phyloP scores from a whole-genome alignment of 2,888 invertebrate genomes.

The Cheilosia vulpina region DNA sequence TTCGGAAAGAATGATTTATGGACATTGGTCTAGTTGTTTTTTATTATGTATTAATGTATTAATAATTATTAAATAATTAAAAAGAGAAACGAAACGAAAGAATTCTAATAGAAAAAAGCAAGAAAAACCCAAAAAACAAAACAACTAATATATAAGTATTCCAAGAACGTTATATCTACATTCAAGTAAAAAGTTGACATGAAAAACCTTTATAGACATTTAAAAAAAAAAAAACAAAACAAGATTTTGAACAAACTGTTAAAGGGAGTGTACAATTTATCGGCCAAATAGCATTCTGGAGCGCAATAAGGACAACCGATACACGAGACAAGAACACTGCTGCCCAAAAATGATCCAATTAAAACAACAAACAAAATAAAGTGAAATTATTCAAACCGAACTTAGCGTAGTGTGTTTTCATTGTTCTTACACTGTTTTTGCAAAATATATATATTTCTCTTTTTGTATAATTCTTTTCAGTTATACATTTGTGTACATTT shows the following conservation, averaged over 20 bases:
- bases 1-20: slow-evolving; percentile 90
- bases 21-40: slow-evolving; percentile 83
- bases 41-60: slow-evolving; percentile 79
- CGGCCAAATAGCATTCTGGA: slow-evolving; percentile 11
- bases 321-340: slow-evolving; percentile 33
- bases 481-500: slow-evolving; percentile 52
- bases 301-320: slow-evolving; percentile 4
- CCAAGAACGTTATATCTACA: slow-evolving; percentile 60
- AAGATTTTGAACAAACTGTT: slow-evolving; percentile 35
- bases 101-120: slow-evolving; percentile 67
- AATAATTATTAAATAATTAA: slow-evolving; percentile 78
- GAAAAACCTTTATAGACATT: slow-evolving; percentile 52
- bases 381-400: slow-evolving; percentile 67
- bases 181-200: slow-evolving; percentile 55
- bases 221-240: slow-evolving; percentile 19
- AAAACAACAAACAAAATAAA: slow-evolving; percentile 56
- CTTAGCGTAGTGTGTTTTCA: slow-evolving; percentile 34
- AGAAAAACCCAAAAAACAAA: slow-evolving; percentile 59
- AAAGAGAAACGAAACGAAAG: slow-evolving; percentile 66
- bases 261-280: slow-evolving; percentile 12
- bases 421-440: slow-evolving; percentile 16
- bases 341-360: slow-evolving; percentile 53
- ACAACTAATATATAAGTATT: slow-evolving; percentile 58
- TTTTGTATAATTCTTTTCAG: slow-evolving; percentile 41
- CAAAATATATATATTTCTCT: not conserved